Base-by-base conservation (phyloP, 2,888 invertebrate genomes). In the Autographa pulchrina region DNA sequence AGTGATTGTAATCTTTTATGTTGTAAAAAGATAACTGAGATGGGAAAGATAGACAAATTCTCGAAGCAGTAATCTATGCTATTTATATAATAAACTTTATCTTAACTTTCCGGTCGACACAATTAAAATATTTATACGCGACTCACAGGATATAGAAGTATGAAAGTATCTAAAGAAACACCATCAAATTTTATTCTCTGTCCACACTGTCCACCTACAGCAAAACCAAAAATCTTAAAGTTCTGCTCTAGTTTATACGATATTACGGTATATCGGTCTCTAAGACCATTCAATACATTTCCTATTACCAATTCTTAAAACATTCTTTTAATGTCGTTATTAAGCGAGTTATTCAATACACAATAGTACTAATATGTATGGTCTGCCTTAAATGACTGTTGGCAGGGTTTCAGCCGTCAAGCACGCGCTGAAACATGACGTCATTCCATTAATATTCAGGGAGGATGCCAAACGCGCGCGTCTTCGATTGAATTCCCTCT, bases 381-480 rank as follows among this genome's bases (percentile, higher is more conserved):
- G 78, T 78, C 83, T 82, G 75, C 76, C 73, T 79, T 72, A 83
- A 83, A 86, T 89, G 87, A 87, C 84, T 85, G 86, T 92, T 93
- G 93, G 93, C 93, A 92, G 85, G 85, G 86, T 87, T 90, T 89
- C 90, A 91, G 89, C 87, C 87, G 86, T 90, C 88, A 90, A 89
- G 84, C 84, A 85, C 86, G 82, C 81, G 85, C 87, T 90, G 88
- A 88, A 90, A 89, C 88, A 90, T 88, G 25, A 25, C 25, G 89
- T 89, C 87, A 87, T 89, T 87, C 86, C 88, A 91, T 92, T 93
- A 92, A 89, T 91, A 93, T 93, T 92, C 92, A 89, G 84, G 85
- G 83, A 77, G 80, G 80, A 85, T 90, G 92, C 92, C 91, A 93
- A 92, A 86, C 77, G 73, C 78, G 80, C 73, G 70, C 68, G 68